Evolutionary conservation across 2,888 invertebrate genomes (phyloP).

Genomic region (Deroplatys truncata): DNA sequence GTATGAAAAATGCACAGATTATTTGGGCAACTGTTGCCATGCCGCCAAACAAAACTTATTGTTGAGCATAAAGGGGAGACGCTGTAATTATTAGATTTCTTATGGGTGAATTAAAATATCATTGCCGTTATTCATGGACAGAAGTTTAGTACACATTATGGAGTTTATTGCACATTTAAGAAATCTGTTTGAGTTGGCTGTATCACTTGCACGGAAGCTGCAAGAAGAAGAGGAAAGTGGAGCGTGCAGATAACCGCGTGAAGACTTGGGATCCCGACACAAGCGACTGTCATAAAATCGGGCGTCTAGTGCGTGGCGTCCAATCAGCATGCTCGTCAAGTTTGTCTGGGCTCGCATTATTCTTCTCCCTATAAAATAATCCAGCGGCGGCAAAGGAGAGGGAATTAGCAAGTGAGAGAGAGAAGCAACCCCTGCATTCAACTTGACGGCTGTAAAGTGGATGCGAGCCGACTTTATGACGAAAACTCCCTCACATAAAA

Average conservation of each 20-base stretch:
- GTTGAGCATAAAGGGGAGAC: neutral
- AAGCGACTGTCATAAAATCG: neutral
- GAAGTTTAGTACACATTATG: neutral
- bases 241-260: neutral
- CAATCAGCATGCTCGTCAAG: neutral
- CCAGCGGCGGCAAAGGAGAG: neutral
- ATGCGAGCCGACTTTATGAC: neutral
- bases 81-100: neutral
- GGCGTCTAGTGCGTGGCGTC: neutral
- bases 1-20: neutral
- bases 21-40: neutral
- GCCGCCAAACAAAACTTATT: neutral
- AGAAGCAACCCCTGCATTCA: neutral
- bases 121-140: neutral
- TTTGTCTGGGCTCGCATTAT: neutral
- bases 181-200: neutral
- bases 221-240: neutral
- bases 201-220: neutral
- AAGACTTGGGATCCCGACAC: neutral
- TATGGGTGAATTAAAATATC: neutral
- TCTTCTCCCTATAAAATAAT: conserved; percentile 12
- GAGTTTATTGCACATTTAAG: conserved; percentile 1
- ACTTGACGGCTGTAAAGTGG: neutral
- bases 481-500: conserved; percentile 3
- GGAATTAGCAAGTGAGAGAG: neutral